phyloP scores from a whole-genome alignment of 2,113 vertebrate species.

The Toxotes jaculatrix region DNA sequence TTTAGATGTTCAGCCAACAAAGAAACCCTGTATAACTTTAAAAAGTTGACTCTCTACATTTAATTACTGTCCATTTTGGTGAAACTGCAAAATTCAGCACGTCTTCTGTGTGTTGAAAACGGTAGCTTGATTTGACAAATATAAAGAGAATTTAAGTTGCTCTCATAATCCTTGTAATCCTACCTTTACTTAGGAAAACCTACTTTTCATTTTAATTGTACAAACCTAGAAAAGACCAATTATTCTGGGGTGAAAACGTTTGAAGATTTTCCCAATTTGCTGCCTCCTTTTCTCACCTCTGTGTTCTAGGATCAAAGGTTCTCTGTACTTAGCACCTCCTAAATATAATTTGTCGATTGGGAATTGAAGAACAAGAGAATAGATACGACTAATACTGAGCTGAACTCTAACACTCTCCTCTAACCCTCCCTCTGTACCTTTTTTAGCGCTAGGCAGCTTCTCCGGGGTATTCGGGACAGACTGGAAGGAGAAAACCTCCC shows the following conservation, averaged over 20 bases:
- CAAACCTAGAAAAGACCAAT: neutral
- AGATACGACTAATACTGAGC: neutral
- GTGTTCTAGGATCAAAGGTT: constrained; percentile 28
- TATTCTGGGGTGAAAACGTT: neutral
- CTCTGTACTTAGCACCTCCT: constrained; percentile 3
- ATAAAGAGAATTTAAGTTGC: too few species aligned
- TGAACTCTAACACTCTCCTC: constrained; percentile 1
- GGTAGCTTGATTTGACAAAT: too few species aligned
- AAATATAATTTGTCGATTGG: constrained; percentile 17
- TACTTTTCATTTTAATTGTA: too few species aligned
- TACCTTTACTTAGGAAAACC: too few species aligned
- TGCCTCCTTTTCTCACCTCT: neutral
- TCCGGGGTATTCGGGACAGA: constrained; percentile 96
- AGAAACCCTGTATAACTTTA: neutral
- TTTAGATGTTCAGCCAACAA: neutral
- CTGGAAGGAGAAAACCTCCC: constrained; percentile 99
- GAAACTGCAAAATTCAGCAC: too few species aligned
- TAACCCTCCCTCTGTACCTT: constrained; percentile 59
- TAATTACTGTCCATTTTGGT: too few species aligned
- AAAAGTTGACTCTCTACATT: too few species aligned
- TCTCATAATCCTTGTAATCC: too few species aligned
- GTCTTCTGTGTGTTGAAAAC: too few species aligned
- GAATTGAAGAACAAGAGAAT: constrained; percentile 9
- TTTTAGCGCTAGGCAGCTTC: constrained; percentile 96
- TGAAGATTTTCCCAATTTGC: neutral